Evolutionary conservation across 2,888 invertebrate genomes (phyloP).

Genomic region (Cosmia pyralina): DNA sequence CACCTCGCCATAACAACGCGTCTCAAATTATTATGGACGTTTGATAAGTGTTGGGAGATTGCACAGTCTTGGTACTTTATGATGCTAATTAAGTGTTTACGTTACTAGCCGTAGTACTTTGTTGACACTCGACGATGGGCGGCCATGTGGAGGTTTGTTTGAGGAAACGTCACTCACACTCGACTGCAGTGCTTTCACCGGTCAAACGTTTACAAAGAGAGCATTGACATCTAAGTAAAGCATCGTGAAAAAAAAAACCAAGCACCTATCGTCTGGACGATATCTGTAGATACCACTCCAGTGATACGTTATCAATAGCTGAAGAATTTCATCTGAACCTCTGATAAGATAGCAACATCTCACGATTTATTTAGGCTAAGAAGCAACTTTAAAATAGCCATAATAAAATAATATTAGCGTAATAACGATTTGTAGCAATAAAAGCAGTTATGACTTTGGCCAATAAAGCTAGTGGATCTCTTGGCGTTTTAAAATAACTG

Average conservation of each 20-base stretch:
- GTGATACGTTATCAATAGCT: slow-evolving; percentile 68
- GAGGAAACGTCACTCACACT: slow-evolving; percentile 75
- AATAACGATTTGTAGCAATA: slow-evolving; percentile 88
- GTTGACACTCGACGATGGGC: slow-evolving; percentile 76
- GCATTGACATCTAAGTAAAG: slow-evolving; percentile 70
- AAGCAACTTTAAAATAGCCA: slow-evolving; percentile 78
- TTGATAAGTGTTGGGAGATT: slow-evolving; percentile 90
- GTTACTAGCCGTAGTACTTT: slow-evolving; percentile 74
- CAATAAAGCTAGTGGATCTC: slow-evolving; percentile 86
- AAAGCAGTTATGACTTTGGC: slow-evolving; percentile 85
- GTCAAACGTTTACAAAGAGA: slow-evolving; percentile 67
- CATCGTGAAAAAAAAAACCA: slow-evolving; percentile 58
- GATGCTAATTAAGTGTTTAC: slow-evolving; percentile 89
- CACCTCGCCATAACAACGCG: slow-evolving; percentile 91
- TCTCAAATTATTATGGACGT: slow-evolving; percentile 91
- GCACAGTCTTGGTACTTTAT: slow-evolving; percentile 88
- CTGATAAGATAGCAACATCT: slow-evolving; percentile 78
- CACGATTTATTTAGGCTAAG: slow-evolving; percentile 78
- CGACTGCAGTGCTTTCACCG: slow-evolving; percentile 76
- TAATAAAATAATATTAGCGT: slow-evolving; percentile 87
- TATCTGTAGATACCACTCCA: slow-evolving; percentile 66
- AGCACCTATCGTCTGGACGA: slow-evolving; percentile 63
- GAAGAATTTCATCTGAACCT: slow-evolving; percentile 74
- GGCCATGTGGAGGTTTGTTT: slow-evolving; percentile 71
- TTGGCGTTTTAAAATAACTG: slow-evolving; percentile 86